Percentiles rank a stretch among this genome's conserved stretches.
phyloP scores from a whole-genome alignment of 1,140 invertebrate genomes.

The Meloidogyne hapla region DNA sequence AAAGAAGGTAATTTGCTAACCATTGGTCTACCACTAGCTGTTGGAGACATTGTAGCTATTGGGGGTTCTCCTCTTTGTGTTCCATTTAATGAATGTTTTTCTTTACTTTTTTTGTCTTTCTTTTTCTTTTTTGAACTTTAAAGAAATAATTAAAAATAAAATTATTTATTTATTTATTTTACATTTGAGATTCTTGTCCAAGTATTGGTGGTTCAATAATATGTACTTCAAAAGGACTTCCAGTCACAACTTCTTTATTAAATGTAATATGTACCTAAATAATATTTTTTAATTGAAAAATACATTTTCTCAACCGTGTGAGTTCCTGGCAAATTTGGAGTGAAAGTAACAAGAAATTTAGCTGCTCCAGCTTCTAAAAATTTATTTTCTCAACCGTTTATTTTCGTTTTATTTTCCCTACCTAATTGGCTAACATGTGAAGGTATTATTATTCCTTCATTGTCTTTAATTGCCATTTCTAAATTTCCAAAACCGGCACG shows the following conservation, averaged over 20 bases:
- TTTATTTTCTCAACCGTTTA: too few species aligned
- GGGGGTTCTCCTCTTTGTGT: conserved; percentile 45
- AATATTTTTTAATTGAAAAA: background rate
- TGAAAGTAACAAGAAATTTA: conserved; percentile 67
- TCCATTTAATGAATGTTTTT: conserved; percentile 37
- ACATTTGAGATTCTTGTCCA: conserved; percentile 19
- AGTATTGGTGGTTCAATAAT: conserved; percentile 45
- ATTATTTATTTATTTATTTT: background rate
- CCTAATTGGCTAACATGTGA: conserved; percentile 62
- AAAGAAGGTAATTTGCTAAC: conserved; percentile 79
- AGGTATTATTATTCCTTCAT: conserved; percentile 59
- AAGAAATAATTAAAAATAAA: conserved; percentile 12
- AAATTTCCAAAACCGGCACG: conserved; percentile 67
- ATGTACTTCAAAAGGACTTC: conserved; percentile 59
- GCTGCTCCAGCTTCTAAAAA: conserved; percentile 59
- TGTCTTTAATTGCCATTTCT: conserved; percentile 65
- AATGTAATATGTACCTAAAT: conserved; percentile 51
- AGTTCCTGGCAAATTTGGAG: conserved; percentile 59
- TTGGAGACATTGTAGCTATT: conserved; percentile 72
- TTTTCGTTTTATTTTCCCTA: too few species aligned
- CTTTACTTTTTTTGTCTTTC: conserved; percentile 52
- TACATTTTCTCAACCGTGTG: conserved; percentile 60
- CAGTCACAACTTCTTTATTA: conserved; percentile 66
- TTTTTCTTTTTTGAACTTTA: conserved; percentile 46
- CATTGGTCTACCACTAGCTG: conserved; percentile 71